Percentiles rank a stretch among this genome's conserved stretches.
phyloP scores from a whole-genome alignment of 2,888 invertebrate species.

The Barypeithes pellucidus region DNA sequence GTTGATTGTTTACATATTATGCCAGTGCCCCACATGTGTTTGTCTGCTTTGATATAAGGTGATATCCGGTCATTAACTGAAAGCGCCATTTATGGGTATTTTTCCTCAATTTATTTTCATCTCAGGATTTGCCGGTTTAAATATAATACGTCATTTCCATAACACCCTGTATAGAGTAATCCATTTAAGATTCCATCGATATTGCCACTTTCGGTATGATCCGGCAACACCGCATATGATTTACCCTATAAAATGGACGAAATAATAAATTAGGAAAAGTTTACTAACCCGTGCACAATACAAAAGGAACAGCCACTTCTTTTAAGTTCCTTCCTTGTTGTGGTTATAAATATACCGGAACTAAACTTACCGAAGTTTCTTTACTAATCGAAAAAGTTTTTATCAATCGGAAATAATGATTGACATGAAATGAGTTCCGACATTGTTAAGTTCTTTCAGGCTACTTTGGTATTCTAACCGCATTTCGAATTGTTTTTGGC shows the following conservation, averaged over 20 bases:
- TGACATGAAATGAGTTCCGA: conserved; percentile 20
- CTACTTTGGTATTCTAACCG: conserved; percentile 32
- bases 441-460: conserved; percentile 1
- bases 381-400: conserved; percentile 41
- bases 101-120: too few species aligned
- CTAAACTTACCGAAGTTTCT: conserved; percentile 14
- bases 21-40: too few species aligned
- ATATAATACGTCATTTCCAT: too few species aligned
- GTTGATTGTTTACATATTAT: too few species aligned
- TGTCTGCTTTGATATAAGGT: too few species aligned
- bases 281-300: neutral
- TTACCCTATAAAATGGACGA: neutral
- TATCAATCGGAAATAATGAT: conserved; percentile 31
- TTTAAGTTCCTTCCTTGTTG: neutral
- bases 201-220: too few species aligned
- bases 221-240: too few species aligned
- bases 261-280: neutral
- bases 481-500: conserved; percentile 4
- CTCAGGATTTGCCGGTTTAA: too few species aligned
- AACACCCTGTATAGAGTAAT: too few species aligned
- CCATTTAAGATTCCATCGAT: too few species aligned
- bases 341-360: conserved; percentile 9
- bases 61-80: too few species aligned
- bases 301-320: neutral
- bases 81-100: too few species aligned